Conservation (phyloP, 2,113 vertebrate species). For the Motacilla tschutschensis region DNA sequence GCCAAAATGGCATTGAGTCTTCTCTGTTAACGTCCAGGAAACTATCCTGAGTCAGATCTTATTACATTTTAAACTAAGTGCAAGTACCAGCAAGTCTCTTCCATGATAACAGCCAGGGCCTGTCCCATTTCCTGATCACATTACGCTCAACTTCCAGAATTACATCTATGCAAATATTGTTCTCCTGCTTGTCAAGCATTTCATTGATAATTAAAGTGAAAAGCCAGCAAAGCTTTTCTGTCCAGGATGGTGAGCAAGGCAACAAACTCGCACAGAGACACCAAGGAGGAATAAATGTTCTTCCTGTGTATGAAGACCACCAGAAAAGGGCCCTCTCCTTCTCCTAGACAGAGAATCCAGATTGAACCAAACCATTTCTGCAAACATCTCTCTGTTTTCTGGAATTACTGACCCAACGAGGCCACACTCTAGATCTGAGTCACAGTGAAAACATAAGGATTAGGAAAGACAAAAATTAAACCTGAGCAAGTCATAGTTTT, state of each 20-base stretch:
- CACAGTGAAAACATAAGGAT: background rate
- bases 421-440: background rate
- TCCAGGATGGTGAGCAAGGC: background rate
- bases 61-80: conserved; percentile 37
- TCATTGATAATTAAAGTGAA: conserved; percentile 41
- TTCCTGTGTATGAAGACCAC: background rate
- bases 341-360: background rate
- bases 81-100: conserved; percentile 54
- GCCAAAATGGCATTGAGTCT: conserved; percentile 29
- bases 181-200: conserved; percentile 28
- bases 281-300: background rate
- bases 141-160: conserved; percentile 37
- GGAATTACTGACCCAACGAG: fast-evolving
- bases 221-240: conserved; percentile 13
- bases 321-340: background rate
- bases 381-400: background rate
- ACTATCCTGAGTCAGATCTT: conserved; percentile 48
- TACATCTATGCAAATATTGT: conserved; percentile 51
- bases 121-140: conserved; percentile 53
- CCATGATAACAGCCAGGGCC: conserved; percentile 37
- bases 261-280: background rate
- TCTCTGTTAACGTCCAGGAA: conserved; percentile 38
- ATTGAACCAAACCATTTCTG: background rate
- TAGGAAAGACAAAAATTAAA: background rate
- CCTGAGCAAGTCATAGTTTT: background rate